Conservation (phyloP, 2,797 vertebrate species). For the Trematocara caparti region DNA sequence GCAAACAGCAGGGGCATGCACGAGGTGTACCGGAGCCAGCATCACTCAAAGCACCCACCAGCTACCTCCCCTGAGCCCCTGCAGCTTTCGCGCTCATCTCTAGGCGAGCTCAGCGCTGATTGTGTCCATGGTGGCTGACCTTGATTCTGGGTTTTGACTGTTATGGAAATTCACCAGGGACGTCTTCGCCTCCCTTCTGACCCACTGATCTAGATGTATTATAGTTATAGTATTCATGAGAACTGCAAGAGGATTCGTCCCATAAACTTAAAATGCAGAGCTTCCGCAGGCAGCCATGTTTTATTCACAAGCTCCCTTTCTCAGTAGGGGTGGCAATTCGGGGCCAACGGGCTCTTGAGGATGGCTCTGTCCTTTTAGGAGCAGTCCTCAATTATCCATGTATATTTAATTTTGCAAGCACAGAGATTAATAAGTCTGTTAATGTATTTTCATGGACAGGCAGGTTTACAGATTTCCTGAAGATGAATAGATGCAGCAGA, state of each 20-base stretch:
- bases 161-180: conserved; percentile 69
- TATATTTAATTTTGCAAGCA: conserved; percentile 7
- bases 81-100: conserved; percentile 10
- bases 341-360: conserved; percentile 26
- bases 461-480: conserved; percentile 4
- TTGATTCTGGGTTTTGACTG: conserved; percentile 50
- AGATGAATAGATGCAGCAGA: not conserved
- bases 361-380: not conserved
- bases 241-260: conserved; percentile 64
- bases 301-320: conserved; percentile 73
- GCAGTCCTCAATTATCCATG: not conserved
- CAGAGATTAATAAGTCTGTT: conserved; percentile 8
- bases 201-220: conserved; percentile 72
- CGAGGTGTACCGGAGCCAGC: not conserved
- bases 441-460: not conserved
- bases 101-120: not conserved
- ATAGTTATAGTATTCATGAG: conserved; percentile 73
- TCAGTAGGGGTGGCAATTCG: conserved; percentile 39
- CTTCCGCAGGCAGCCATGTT: conserved; percentile 63
- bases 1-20: conserved; percentile 31
- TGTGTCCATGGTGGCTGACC: conserved; percentile 52
- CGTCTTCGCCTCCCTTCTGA: conserved; percentile 42
- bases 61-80: conserved; percentile 8
- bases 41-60: conserved; percentile 31
- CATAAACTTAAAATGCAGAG: conserved; percentile 75